A percentile compares a stretch with the other conserved stretches of the same genome.
These are phyloP conservation scores for Dinothrombium tinctorium DNA, from an alignment of 1,140 invertebrate genomes.

Conservation along the genomic window DNA sequence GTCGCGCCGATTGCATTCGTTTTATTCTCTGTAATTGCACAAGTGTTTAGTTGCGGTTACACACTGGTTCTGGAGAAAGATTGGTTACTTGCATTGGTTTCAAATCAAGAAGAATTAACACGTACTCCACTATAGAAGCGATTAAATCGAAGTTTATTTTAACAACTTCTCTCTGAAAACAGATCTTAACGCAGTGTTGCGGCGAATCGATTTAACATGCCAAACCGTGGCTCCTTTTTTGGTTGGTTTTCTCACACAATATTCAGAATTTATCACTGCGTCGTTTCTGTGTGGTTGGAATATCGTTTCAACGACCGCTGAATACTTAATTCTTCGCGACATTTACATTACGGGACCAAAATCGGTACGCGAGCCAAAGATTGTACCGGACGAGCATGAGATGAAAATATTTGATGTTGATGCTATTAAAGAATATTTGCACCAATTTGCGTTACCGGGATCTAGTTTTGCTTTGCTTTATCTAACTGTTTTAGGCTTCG, in stretches of 20 bases:
- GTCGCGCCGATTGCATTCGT: background rate
- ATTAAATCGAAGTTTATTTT: background rate
- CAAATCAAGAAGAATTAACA: conserved; percentile 18
- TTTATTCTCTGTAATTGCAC: background rate
- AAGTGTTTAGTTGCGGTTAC: background rate
- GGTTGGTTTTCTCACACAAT: conserved; percentile 26
- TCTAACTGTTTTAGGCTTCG: conserved; percentile 1
- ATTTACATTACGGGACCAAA: background rate
- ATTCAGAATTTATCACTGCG: conserved; percentile 19
- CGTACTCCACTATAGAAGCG: conserved; percentile 12
- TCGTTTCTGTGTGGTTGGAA: conserved; percentile 20
- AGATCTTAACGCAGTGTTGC: conserved; percentile 23
- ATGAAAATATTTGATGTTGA: background rate
- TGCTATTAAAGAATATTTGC: conserved; percentile 1
- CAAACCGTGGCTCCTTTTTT: conserved; percentile 26
- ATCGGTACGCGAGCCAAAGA: background rate
- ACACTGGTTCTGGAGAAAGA: conserved; percentile 25
- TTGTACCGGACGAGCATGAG: background rate
- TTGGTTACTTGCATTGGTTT: conserved; percentile 28
- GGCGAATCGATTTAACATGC: conserved; percentile 27
- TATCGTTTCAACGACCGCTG: background rate
- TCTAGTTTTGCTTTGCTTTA: background rate
- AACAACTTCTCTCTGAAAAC: background rate
- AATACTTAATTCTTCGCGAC: background rate
- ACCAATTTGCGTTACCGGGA: background rate